Evolutionary conservation across 23 tunicate genomes (phyloP).

Genomic region (Styela clava): DNA sequence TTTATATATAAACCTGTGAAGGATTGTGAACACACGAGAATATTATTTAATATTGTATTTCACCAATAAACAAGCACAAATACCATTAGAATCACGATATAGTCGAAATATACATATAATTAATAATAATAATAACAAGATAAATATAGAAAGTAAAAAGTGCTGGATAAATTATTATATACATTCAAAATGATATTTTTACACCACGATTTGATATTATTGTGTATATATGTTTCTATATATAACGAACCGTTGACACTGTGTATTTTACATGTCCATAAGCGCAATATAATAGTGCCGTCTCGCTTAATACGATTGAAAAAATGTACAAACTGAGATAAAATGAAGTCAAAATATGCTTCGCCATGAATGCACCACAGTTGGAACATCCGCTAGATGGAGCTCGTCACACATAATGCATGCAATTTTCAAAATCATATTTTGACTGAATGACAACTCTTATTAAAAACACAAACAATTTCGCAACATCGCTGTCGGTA

Average conservation of each 20-base stretch:
- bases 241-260: neutral
- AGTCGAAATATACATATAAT: neutral
- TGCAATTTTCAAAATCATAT: neutral
- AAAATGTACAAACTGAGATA: neutral
- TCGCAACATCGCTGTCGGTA: neutral
- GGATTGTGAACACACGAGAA: no score
- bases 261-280: neutral
- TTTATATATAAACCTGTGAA: no score
- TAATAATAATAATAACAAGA: no score
- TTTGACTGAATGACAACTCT: neutral
- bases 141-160: neutral
- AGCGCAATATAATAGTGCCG: slow-evolving; percentile 34
- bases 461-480: neutral
- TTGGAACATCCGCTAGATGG: no score
- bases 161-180: neutral
- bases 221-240: neutral
- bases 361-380: no score
- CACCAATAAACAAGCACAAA: neutral
- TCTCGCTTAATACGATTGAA: neutral
- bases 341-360: neutral
- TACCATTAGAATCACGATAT: neutral
- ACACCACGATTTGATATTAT: neutral
- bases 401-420: neutral
- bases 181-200: neutral
- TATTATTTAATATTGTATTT: no score